A percentile compares a stretch with the other conserved stretches of the same genome.
Evolutionary conservation across 2,113 vertebrate genomes (phyloP).

Genomic region (Hystrix cristata): DNA sequence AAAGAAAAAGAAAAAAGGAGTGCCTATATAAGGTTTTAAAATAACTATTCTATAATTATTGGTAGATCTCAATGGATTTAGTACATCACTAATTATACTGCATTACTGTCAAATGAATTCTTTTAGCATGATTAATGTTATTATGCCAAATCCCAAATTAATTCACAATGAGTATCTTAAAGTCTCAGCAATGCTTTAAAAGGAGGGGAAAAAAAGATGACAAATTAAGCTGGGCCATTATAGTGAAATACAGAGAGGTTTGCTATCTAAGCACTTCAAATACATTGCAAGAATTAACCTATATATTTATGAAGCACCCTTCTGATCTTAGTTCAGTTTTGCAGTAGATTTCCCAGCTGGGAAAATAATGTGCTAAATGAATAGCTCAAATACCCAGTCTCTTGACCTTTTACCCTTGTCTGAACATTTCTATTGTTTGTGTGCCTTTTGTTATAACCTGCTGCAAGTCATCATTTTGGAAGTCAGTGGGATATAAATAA

Average conservation of each 20-base stretch:
- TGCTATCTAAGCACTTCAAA: conserved; percentile 82
- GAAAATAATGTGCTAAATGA: conserved; percentile 75
- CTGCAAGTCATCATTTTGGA: conserved; percentile 68
- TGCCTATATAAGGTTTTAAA: conserved; percentile 86
- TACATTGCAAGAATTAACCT: conserved; percentile 82
- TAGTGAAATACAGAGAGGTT: conserved; percentile 80
- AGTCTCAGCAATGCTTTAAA: conserved; percentile 84
- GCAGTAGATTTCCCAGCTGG: conserved; percentile 74
- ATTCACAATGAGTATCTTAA: conserved; percentile 86
- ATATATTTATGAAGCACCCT: conserved; percentile 83
- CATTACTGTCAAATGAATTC: conserved; percentile 87
- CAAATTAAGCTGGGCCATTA: conserved; percentile 85
- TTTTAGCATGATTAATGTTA: conserved; percentile 87
- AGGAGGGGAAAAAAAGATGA: conserved; percentile 68
- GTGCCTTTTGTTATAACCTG: conserved; percentile 78
- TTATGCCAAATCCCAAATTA: conserved; percentile 87
- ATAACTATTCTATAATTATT: conserved; percentile 86
- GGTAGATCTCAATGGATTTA: conserved; percentile 86
- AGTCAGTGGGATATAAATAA: conserved; percentile 72
- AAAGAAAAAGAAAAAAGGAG: conserved; percentile 55
- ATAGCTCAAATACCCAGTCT: conserved; percentile 64
- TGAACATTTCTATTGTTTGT: conserved; percentile 79
- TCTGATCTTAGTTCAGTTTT: conserved; percentile 73
- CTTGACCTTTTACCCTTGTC: conserved; percentile 81
- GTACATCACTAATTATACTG: conserved; percentile 86